Evolutionary conservation across 2,797 vertebrate genomes (phyloP).

Genomic region (Propithecus perrieri): DNA sequence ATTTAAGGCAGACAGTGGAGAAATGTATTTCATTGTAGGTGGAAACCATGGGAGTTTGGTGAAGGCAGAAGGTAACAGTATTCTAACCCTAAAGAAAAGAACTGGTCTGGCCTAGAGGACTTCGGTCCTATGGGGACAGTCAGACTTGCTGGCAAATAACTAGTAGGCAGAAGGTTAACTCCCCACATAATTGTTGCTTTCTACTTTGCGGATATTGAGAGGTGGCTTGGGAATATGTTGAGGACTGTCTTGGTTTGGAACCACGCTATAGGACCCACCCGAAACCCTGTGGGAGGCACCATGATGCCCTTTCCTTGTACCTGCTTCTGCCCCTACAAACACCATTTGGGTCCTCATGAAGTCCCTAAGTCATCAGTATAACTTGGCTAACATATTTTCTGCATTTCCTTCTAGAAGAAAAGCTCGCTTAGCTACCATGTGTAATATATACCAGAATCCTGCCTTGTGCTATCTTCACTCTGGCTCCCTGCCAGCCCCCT

Average conservation of each 20-base stretch:
- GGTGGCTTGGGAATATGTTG: not conserved
- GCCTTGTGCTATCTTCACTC: not conserved
- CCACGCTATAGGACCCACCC: not conserved
- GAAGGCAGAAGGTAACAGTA: not conserved
- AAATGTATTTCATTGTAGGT: not conserved
- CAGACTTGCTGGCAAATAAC: not conserved
- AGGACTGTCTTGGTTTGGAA: not conserved
- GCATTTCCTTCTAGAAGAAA: not conserved
- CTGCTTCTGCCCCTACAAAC: not conserved
- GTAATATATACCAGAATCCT: not conserved
- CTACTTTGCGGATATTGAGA: not conserved
- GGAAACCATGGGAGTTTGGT: not conserved
- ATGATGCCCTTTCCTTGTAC: not conserved
- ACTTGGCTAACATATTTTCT: not conserved
- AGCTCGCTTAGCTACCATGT: not conserved
- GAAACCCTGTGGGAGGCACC: accelerated
- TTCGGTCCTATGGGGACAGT: not conserved
- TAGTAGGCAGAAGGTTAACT: not conserved
- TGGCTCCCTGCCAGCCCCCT: accelerated
- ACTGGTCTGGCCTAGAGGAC: not conserved
- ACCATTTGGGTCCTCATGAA: not conserved
- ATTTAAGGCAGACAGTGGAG: not conserved
- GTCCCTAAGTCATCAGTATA: not conserved
- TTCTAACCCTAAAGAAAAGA: not conserved
- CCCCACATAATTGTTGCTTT: not conserved